Evolutionary conservation across 1,140 invertebrate genomes (phyloP).

Genomic region (Leguminivora glycinivorella): DNA sequence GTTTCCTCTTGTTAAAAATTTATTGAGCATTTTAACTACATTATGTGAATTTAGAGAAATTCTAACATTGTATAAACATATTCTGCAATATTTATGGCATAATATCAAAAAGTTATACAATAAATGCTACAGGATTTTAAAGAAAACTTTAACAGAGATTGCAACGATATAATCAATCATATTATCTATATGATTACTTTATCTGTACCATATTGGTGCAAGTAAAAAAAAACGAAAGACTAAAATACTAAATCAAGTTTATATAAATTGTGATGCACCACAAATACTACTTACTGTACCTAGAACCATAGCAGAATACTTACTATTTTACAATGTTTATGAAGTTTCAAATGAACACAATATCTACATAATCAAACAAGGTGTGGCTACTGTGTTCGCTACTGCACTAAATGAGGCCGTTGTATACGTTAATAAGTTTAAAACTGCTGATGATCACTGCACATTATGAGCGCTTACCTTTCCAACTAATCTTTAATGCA

Average conservation of each 20-base stretch:
- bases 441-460: slow-evolving; percentile 4
- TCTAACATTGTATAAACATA: no score
- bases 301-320: background rate
- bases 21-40: no score
- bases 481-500: slow-evolving; percentile 9
- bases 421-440: background rate
- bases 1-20: no score
- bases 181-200: no score
- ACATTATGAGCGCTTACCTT: slow-evolving; percentile 9
- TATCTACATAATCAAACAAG: background rate
- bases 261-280: background rate
- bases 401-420: background rate
- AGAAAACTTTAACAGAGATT: no score
- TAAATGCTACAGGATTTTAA: no score
- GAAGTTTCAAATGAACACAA: background rate
- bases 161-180: no score
- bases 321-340: background rate
- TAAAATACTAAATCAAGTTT: background rate
- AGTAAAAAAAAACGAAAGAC: background rate
- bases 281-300: no score
- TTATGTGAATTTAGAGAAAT: no score
- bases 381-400: background rate
- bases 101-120: no score
- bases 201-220: no score
- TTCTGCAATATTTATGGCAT: no score